Evolutionary conservation across 2,113 vertebrate species (phyloP), one percentile per base, ranked within the genome.

Genomic region (Thryonomys swinderianus): DNA sequence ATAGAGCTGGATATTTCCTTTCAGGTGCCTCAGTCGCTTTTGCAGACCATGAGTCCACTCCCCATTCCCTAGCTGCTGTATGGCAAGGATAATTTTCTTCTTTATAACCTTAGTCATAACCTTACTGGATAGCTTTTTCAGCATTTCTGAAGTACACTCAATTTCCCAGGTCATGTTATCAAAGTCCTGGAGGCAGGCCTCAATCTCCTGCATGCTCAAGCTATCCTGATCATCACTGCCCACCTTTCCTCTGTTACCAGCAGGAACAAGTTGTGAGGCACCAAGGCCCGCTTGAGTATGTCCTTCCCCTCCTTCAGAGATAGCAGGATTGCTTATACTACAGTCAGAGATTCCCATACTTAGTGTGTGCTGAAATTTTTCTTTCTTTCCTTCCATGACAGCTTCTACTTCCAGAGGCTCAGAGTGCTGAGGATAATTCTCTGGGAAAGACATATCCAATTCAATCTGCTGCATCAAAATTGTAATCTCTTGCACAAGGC

Each of bases 151-250:
- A 42, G 99, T 99, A 37, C 99, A 99, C 81, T 99, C 99, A 1
- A 99, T 98, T 97, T 99, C 99, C 99, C 99, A 99, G 1, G 98
- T 99, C 99, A 99, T 98, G 78, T 98, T 98, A 96, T 99, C 98
- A 18, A 99, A 99, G 95, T 99, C 98, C 94, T 98, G 98, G 42
- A 98, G 88, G 2, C 95, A 91, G 0, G 88, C n/a, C 71, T 98
- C 98, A 16, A 97, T 79, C 34, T 98, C 97, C 51, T 95, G 57
- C n/a, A 92, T 42, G 34, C 21, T 96, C 93, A 79, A 90, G 92
- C 84, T 57, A 13, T 93, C 87, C 45, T 40, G 90, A 18, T 88
- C 20, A 0, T n/a, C 13, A 0, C 17, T 64, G 79, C 42, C 76
- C 37, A 80, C 81, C 6, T 25, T 80, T 13, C 17, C 53, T 37